Evolutionary conservation across 2,797 vertebrate genomes (phyloP).

Genomic region (Hydrophis major): DNA sequence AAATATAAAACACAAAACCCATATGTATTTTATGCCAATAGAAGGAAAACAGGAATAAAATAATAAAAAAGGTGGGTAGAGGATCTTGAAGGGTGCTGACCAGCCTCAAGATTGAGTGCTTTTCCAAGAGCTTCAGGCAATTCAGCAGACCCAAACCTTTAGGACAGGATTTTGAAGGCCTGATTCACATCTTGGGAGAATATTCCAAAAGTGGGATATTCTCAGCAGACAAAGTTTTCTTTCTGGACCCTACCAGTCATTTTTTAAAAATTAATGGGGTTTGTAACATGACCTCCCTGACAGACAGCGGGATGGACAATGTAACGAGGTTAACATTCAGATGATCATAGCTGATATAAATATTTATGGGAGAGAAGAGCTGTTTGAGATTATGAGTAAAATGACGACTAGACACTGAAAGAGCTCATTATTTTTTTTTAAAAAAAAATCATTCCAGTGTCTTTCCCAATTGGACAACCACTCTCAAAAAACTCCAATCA

Average conservation of each 20-base stretch:
- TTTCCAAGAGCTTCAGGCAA: background rate
- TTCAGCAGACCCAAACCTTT: background rate
- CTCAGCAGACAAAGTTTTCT: background rate
- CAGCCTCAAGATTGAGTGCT: background rate
- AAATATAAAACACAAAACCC: background rate
- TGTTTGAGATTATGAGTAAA: background rate
- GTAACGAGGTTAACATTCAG: background rate
- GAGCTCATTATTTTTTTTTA: background rate
- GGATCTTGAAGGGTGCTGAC: background rate
- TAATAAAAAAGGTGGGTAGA: background rate
- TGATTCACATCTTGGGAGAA: background rate
- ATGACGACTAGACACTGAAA: background rate
- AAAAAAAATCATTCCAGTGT: background rate
- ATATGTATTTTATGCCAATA: background rate
- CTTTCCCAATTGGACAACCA: background rate
- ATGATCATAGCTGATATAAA: background rate
- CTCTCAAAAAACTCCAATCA: background rate
- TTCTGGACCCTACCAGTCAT: background rate
- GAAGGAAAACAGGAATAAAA: background rate
- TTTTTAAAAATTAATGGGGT: too few relatives aligned
- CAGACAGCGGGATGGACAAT: background rate
- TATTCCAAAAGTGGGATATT: background rate
- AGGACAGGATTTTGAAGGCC: background rate
- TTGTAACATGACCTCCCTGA: background rate
- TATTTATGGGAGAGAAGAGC: background rate